These are phyloP conservation scores for Diadumene lineata DNA, from an alignment of 92 coral and sea anemone genomes.

Conservation along the genomic window DNA sequence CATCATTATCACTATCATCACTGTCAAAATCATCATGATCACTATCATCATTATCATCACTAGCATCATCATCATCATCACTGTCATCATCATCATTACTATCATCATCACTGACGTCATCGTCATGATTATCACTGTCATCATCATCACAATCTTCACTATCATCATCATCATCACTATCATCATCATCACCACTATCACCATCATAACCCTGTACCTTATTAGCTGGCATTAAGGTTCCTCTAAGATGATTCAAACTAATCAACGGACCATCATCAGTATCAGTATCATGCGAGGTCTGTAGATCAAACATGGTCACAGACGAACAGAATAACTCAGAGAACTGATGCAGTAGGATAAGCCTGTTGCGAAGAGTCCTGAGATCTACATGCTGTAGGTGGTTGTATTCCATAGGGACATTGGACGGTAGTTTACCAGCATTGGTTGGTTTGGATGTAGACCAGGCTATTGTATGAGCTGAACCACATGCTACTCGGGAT, in stretches of 20 bases:
- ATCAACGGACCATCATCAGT: conserved; percentile 64
- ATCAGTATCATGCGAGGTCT: conserved; percentile 62
- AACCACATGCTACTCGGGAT: conserved; percentile 97
- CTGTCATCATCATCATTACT: conserved; percentile 5
- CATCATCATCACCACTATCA: neutral
- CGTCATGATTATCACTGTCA: conserved; percentile 2
- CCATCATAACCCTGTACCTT: conserved; percentile 50
- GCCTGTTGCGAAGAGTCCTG: conserved; percentile 78
- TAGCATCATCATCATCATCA: conserved; percentile 14
- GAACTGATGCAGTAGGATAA: conserved; percentile 90
- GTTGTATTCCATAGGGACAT: conserved; percentile 94
- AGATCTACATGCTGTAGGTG: conserved; percentile 83
- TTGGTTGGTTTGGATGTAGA: conserved; percentile 96
- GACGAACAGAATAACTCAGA: conserved; percentile 94
- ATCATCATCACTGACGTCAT: conserved; percentile 7
- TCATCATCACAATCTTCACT: conserved; percentile 3
- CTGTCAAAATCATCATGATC: conserved; percentile 2
- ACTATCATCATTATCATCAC: conserved; percentile 9
- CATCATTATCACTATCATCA: conserved; percentile 12
- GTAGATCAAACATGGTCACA: conserved; percentile 87
- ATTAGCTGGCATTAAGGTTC: conserved; percentile 83
- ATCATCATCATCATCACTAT: conserved; percentile 12
- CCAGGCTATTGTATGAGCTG: conserved; percentile 99
- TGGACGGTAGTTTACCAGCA: conserved; percentile 89
- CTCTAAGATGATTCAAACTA: conserved; percentile 84